Evolutionary conservation across 2,113 vertebrate genomes (phyloP).

Genomic region (Scartelaos histophorus): DNA sequence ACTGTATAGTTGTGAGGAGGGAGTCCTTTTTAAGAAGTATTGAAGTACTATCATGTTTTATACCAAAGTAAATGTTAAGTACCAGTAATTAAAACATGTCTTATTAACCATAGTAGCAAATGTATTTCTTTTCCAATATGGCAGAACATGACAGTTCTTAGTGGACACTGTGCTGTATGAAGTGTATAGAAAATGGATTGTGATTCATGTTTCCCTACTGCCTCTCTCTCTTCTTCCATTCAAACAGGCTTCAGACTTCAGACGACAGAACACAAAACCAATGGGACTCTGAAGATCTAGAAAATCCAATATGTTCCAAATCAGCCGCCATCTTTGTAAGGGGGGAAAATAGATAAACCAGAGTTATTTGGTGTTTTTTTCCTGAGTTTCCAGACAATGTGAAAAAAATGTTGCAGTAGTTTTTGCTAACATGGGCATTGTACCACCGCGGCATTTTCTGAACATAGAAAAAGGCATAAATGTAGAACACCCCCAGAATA

Average conservation of each 20-base stretch:
- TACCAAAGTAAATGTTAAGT: too few relatives aligned
- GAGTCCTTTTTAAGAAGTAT: too few relatives aligned
- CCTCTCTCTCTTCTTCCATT: neutral
- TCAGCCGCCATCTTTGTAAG: slow-evolving; percentile 23
- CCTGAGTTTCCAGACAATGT: too few relatives aligned
- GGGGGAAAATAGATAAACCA: slow-evolving; percentile 7
- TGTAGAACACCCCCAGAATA: too few relatives aligned
- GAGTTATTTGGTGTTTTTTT: neutral
- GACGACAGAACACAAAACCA: slow-evolving; percentile 29
- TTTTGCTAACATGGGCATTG: too few relatives aligned
- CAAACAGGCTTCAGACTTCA: slow-evolving; percentile 7
- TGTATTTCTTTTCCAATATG: neutral
- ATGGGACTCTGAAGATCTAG: slow-evolving; percentile 28
- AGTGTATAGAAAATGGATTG: neutral
- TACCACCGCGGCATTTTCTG: too few relatives aligned
- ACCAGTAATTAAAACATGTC: too few relatives aligned
- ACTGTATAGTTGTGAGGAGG: too few relatives aligned
- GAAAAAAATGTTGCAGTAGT: too few relatives aligned
- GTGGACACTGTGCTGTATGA: neutral
- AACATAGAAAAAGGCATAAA: too few relatives aligned
- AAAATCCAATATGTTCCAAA: slow-evolving; percentile 28
- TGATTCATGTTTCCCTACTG: neutral
- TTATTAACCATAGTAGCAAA: too few relatives aligned
- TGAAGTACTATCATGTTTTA: too few relatives aligned
- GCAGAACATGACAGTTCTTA: neutral